A percentile compares a stretch with the other conserved stretches of the same genome.
These are phyloP conservation scores for Helicoverpa armigera DNA, from an alignment of 1,140 invertebrate genomes.

Conservation along the genomic window DNA sequence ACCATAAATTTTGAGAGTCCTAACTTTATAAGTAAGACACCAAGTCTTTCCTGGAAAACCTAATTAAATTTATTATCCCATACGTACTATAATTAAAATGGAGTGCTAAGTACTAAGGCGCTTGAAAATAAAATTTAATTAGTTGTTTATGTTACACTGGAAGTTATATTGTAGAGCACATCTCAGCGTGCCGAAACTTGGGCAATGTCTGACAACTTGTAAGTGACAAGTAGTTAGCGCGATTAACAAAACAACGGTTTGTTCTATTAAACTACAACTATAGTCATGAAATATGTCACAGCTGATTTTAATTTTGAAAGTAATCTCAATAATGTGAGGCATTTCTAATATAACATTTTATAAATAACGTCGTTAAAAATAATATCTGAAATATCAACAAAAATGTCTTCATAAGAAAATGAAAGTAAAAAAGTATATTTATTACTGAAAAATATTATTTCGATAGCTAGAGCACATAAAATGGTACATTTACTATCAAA, in stretches of 20 bases:
- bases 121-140: slow-evolving; percentile 23
- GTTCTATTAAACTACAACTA: background rate
- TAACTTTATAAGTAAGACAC: slow-evolving; percentile 4
- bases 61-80: slow-evolving; percentile 19
- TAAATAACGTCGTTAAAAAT: no score
- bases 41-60: background rate
- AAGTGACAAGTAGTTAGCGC: background rate
- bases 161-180: slow-evolving; percentile 39
- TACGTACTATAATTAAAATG: slow-evolving; percentile 27
- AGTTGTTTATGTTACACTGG: slow-evolving; percentile 34
- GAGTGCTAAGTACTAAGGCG: slow-evolving; percentile 18
- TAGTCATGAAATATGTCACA: slow-evolving; percentile 3
- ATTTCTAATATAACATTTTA: no score
- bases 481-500: no score
- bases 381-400: no score
- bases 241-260: slow-evolving; percentile 3
- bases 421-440: no score
- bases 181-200: slow-evolving; percentile 29
- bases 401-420: no score
- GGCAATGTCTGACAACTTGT: slow-evolving; percentile 8
- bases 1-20: background rate
- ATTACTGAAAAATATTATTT: no score
- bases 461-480: no score
- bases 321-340: no score
- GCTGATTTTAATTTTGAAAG: background rate